Percentiles rank a stretch among this genome's conserved stretches.
Evolutionary conservation across 2,888 invertebrate genomes (phyloP).

Genomic region (Aleiodes alternator): DNA sequence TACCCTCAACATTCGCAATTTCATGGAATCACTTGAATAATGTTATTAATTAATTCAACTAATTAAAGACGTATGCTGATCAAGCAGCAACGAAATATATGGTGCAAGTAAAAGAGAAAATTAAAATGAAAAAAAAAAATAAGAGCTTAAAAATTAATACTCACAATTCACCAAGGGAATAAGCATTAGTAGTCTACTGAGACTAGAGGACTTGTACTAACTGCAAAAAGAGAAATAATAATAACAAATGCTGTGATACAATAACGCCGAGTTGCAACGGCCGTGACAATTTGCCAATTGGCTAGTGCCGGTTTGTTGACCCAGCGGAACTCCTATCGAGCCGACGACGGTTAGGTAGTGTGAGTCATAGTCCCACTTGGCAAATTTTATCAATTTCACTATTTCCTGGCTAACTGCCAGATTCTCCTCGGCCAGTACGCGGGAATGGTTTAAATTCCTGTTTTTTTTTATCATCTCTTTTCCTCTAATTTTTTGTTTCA

Average conservation of each 20-base stretch:
- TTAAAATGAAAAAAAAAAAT: not conserved
- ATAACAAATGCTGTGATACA: conserved; percentile 26
- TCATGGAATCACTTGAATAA: too few relatives aligned
- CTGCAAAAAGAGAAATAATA: conserved; percentile 3
- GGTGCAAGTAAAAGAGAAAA: not conserved
- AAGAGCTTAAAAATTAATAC: conserved; percentile 21
- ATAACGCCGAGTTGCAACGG: conserved; percentile 46
- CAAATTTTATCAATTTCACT: conserved; percentile 68
- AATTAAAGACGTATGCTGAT: not conserved
- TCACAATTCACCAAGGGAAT: conserved; percentile 13
- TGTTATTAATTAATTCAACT: too few relatives aligned
- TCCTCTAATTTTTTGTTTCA: conserved; percentile 2
- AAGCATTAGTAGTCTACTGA: conserved; percentile 15
- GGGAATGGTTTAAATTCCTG: not conserved
- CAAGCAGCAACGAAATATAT: conserved; percentile 1
- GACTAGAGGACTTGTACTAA: not conserved
- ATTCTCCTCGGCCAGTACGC: conserved; percentile 39
- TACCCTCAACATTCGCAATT: too few relatives aligned
- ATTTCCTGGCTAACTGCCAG: conserved; percentile 64
- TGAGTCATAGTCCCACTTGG: conserved; percentile 57
- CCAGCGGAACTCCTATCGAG: conserved; percentile 61
- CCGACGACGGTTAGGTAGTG: conserved; percentile 34
- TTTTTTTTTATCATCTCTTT: not conserved
- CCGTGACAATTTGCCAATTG: conserved; percentile 64
- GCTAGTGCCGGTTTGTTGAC: conserved; percentile 61